Percentiles rank a stretch among this genome's conserved stretches.
phyloP scores from a whole-genome alignment of 2,888 invertebrate species.

The Hyles lineata region DNA sequence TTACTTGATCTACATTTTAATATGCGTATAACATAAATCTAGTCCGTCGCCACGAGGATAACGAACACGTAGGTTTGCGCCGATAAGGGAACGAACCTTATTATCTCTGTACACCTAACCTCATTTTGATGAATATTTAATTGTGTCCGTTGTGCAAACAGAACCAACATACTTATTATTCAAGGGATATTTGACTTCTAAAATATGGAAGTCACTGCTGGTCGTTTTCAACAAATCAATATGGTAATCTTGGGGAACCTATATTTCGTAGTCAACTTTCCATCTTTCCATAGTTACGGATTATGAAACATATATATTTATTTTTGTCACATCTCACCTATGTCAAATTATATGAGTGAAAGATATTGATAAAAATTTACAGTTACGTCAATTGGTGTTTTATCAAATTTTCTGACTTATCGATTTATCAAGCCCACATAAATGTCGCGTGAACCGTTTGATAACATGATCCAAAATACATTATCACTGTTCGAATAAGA shows the following conservation, averaged over 20 bases:
- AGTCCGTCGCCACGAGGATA: neutral
- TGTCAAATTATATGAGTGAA: neutral
- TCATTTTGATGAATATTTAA: slow-evolving; percentile 9
- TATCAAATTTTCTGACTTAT: neutral
- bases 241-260: too few species aligned
- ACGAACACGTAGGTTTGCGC: neutral
- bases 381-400: neutral
- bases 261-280: too few species aligned
- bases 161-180: neutral
- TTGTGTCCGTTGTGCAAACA: neutral
- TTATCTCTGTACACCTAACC: slow-evolving; percentile 20
- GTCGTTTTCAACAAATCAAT: too few species aligned
- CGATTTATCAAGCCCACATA: neutral
- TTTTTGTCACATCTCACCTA: neutral
- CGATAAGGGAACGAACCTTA: neutral
- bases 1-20: slow-evolving; percentile 2
- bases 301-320: too few species aligned
- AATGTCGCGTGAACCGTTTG: neutral
- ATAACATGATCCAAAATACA: neutral
- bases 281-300: too few species aligned
- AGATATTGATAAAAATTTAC: neutral
- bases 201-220: too few species aligned
- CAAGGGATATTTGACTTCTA: neutral
- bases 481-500: neutral
- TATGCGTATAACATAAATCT: slow-evolving; percentile 8